phyloP scores from a whole-genome alignment of 2,113 vertebrate genomes.

The Prochilodus magdalenae region DNA sequence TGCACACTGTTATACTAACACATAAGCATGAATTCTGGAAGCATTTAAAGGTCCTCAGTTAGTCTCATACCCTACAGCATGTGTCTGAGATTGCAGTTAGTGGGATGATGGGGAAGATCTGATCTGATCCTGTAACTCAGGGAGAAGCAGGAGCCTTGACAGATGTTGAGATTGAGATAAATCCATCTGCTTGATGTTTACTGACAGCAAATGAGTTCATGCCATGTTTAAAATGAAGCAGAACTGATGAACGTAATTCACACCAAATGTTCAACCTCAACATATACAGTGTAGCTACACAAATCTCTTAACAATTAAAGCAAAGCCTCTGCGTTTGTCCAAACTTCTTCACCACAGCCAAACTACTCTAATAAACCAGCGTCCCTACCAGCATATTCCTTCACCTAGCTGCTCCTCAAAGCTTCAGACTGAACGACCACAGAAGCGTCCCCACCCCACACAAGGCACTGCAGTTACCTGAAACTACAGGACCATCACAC shows the following conservation, averaged over 20 bases:
- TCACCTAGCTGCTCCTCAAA: too few species aligned
- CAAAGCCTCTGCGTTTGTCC: not conserved
- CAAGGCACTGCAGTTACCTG: not conserved
- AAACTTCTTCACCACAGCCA: not conserved
- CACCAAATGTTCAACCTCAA: not conserved
- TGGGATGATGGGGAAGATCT: not conserved
- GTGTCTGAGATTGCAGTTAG: not conserved
- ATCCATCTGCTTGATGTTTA: conserved; percentile 66
- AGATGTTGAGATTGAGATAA: conserved; percentile 64
- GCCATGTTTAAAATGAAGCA: conserved; percentile 53
- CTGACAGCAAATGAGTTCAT: conserved; percentile 47
- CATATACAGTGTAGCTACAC: not conserved
- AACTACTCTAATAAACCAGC: not conserved
- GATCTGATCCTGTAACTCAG: not conserved
- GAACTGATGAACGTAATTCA: conserved; percentile 26
- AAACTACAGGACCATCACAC: not conserved
- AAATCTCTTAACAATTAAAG: not conserved
- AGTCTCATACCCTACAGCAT: not conserved
- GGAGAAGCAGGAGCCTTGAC: not conserved
- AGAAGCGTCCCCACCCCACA: not conserved
- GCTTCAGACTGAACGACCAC: not conserved
- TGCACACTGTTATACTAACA: not conserved
- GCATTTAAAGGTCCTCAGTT: too few species aligned
- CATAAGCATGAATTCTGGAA: not conserved
- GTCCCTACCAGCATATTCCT: too few species aligned